A percentile compares a stretch with the other conserved stretches of the same genome.
phyloP scores from a whole-genome alignment of 1,140 invertebrate species.

The Ptiloglossa arizonensis region DNA sequence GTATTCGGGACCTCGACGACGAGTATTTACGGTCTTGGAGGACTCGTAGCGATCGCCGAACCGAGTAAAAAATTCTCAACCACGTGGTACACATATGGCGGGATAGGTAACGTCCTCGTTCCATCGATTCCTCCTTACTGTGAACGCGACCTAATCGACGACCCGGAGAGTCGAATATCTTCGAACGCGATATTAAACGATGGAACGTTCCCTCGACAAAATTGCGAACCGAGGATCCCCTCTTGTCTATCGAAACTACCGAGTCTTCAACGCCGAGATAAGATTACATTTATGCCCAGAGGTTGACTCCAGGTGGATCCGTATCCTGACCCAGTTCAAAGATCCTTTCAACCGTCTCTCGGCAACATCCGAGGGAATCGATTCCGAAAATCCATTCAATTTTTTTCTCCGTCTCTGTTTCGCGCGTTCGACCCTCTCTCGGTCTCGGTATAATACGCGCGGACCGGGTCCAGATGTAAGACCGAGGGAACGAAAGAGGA shows the following conservation, averaged over 20 bases:
- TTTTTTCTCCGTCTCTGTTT: conserved; percentile 18
- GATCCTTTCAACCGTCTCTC: neutral
- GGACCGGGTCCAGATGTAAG: neutral
- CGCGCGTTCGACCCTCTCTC: conserved; percentile 28
- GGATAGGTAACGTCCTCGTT: too few relatives aligned
- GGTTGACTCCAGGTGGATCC: neutral
- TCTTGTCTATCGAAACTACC: neutral
- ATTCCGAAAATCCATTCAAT: conserved; percentile 37
- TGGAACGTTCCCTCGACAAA: too few relatives aligned
- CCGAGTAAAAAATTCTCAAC: too few relatives aligned
- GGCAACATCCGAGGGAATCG: neutral
- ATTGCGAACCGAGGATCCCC: too few relatives aligned
- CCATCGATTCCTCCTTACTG: too few relatives aligned
- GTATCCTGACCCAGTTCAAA: conserved; percentile 27
- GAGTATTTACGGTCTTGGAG: too few relatives aligned
- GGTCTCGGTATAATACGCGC: neutral
- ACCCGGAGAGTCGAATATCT: too few relatives aligned
- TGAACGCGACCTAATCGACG: too few relatives aligned
- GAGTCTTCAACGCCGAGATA: neutral
- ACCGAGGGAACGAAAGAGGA: neutral
- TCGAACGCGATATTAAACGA: too few relatives aligned
- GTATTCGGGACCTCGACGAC: too few relatives aligned
- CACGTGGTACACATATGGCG: too few relatives aligned
- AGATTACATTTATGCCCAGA: neutral
- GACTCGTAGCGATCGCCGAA: too few relatives aligned